These are phyloP conservation scores for Sebastes vulpes DNA, from an alignment of 2,797 vertebrate species.

Conservation along the genomic window DNA sequence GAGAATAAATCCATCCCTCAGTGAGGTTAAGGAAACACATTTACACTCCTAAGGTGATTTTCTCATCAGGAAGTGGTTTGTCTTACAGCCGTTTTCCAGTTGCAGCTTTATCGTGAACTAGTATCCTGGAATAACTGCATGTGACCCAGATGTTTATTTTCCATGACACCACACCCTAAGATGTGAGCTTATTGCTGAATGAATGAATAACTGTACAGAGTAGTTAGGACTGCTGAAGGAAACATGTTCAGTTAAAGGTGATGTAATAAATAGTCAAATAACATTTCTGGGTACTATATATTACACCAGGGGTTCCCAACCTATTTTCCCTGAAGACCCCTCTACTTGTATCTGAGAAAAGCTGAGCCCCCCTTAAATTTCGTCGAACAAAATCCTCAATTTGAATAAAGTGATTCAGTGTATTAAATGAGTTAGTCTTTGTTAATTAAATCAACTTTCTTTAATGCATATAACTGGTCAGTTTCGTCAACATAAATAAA, in stretches of 20 bases:
- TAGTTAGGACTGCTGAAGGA: neutral
- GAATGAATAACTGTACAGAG: neutral
- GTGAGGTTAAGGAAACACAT: neutral
- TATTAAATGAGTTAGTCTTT: too few species aligned
- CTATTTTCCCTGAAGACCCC: too few species aligned
- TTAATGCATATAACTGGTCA: too few species aligned
- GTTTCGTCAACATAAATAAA: too few species aligned
- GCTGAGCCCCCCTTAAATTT: too few species aligned
- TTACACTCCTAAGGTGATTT: neutral
- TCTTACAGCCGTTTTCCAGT: neutral
- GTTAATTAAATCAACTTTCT: too few species aligned
- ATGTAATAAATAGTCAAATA: neutral
- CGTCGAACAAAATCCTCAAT: too few species aligned
- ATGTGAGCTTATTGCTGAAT: neutral
- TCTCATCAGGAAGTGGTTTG: conserved; percentile 14
- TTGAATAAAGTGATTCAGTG: too few species aligned
- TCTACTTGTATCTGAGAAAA: too few species aligned
- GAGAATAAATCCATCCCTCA: neutral
- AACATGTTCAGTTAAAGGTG: neutral
- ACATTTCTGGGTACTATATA: neutral
- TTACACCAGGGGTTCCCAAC: neutral
- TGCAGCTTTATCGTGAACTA: neutral
- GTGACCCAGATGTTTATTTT: neutral
- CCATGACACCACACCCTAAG: neutral
- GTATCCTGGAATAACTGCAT: conserved; percentile 3